Evolutionary conservation across 2,113 vertebrate genomes (phyloP).

Genomic region (Scomber colias): DNA sequence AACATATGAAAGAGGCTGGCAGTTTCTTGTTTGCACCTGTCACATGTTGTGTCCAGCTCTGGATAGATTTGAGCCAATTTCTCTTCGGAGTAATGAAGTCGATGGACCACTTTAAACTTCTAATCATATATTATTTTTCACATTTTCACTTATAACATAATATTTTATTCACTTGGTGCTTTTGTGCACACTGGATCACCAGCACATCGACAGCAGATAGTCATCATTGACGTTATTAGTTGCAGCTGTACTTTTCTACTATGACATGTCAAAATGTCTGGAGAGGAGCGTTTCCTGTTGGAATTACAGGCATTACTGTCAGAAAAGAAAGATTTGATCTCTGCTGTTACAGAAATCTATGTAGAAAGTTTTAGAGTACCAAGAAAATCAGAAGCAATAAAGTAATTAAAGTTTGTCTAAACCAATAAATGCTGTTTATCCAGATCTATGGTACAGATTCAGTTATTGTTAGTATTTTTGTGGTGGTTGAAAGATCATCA

Average conservation of each 20-base stretch:
- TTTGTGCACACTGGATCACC: constrained; percentile 32
- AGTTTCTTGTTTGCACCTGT: too few species aligned
- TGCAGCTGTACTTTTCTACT: constrained; percentile 39
- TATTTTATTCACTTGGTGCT: constrained; percentile 35
- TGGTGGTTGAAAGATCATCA: too few species aligned
- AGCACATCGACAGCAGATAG: constrained; percentile 24
- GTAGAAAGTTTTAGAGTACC: background rate
- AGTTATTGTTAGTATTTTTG: too few species aligned
- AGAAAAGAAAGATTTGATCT: background rate
- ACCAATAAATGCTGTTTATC: background rate
- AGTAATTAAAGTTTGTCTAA: background rate
- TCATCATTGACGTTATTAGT: constrained; percentile 16
- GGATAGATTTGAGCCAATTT: too few species aligned
- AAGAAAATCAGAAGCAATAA: background rate
- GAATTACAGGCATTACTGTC: background rate
- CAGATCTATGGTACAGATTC: too few species aligned
- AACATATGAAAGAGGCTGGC: too few species aligned
- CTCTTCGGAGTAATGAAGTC: too few species aligned
- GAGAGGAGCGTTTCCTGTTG: background rate
- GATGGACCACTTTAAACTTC: too few species aligned
- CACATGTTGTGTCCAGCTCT: too few species aligned
- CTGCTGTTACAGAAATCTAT: background rate
- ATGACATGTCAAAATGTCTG: constrained; percentile 68
- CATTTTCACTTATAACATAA: constrained; percentile 40
- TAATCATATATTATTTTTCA: background rate